These are phyloP conservation scores for Leptodactylus fallax DNA, from an alignment of 2,797 vertebrate genomes.

Conservation along the genomic window DNA sequence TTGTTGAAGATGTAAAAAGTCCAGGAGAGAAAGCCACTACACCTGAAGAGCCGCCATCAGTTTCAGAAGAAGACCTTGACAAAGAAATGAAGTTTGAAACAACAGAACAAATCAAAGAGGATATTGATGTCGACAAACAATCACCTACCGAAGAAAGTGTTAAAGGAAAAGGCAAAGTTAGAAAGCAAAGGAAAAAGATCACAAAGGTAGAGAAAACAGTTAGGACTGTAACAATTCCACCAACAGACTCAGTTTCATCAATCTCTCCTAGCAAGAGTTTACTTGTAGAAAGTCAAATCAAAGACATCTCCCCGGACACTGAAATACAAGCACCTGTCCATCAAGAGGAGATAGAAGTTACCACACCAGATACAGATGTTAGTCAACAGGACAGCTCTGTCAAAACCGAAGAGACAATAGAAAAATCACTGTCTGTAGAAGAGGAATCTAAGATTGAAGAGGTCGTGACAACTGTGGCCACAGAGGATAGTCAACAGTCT, in stretches of 20 bases:
- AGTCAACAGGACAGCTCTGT: neutral
- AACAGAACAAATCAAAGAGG: slow-evolving; percentile 25
- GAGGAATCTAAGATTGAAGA: too few species aligned
- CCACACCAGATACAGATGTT: neutral
- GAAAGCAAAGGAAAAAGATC: neutral
- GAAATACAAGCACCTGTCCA: neutral
- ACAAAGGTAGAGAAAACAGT: slow-evolving; percentile 24
- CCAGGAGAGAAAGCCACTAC: neutral
- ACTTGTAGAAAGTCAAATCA: neutral
- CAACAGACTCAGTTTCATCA: neutral
- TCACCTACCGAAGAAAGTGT: slow-evolving; percentile 19
- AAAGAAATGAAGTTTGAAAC: neutral
- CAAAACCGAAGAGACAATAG: neutral
- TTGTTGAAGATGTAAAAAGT: neutral
- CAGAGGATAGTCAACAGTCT: neutral
- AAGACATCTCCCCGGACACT: neutral
- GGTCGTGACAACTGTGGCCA: neutral
- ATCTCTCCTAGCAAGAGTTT: neutral
- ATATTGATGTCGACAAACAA: neutral
- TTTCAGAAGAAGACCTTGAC: neutral
- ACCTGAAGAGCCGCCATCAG: neutral
- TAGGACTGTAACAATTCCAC: slow-evolving; percentile 10
- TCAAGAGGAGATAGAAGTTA: neutral
- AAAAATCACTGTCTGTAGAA: neutral
- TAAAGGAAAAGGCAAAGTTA: neutral